These are phyloP conservation scores for Arenaria interpres DNA, from an alignment of 2,113 vertebrate genomes.

Conservation along the genomic window DNA sequence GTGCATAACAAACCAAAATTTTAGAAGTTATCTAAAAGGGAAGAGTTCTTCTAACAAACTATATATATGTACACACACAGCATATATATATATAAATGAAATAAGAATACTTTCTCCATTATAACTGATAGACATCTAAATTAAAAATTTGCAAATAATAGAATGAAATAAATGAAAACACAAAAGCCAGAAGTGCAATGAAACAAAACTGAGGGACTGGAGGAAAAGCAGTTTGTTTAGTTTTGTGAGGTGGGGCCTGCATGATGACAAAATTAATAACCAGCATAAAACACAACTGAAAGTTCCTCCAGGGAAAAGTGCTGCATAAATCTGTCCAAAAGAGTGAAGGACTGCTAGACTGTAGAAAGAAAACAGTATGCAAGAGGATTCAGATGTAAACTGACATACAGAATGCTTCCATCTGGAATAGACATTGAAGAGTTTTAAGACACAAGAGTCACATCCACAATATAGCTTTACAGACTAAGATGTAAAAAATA, in stretches of 20 bases:
- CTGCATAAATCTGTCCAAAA: neutral
- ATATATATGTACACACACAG: neutral
- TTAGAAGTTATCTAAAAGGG: neutral
- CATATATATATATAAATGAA: neutral
- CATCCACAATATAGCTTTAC: neutral
- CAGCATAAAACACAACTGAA: neutral
- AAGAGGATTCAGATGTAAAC: slow-evolving; percentile 22
- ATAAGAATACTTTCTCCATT: neutral
- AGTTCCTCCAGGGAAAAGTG: neutral
- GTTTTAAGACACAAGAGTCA: neutral
- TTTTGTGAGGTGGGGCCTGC: neutral
- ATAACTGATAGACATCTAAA: neutral
- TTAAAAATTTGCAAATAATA: neutral
- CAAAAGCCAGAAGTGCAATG: neutral
- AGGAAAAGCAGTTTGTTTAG: neutral
- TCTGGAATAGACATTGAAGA: neutral
- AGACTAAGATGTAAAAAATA: neutral
- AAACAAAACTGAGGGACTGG: neutral
- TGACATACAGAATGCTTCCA: neutral
- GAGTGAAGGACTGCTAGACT: neutral
- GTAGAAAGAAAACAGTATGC: neutral
- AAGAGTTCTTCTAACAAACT: neutral
- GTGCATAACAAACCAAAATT: neutral
- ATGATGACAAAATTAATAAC: neutral
- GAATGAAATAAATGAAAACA: neutral